phyloP scores from a whole-genome alignment of 2,888 invertebrate species.

The Fragum fragum region DNA sequence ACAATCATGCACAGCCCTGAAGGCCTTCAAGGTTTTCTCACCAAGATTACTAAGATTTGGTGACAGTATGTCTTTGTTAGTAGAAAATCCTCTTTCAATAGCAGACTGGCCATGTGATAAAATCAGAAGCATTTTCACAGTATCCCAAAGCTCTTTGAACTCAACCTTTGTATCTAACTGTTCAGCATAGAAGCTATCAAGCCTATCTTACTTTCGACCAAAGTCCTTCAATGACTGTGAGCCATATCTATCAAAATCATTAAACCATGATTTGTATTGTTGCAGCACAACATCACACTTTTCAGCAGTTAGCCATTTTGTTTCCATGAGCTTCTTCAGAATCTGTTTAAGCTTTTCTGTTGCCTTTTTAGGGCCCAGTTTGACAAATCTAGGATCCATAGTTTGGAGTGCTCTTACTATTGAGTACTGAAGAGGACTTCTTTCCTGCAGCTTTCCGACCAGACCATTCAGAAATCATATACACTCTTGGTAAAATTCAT shows the following conservation, averaged over 20 bases:
- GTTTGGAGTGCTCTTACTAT: conserved; percentile 16
- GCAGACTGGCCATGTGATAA: conserved; percentile 33
- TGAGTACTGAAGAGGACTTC: conserved; percentile 24
- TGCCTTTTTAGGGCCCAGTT: not conserved
- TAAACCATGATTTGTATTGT: conserved; percentile 18
- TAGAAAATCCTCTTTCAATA: conserved; percentile 29
- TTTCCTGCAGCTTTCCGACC: conserved; percentile 13
- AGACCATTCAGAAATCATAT: conserved; percentile 18
- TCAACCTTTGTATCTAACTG: not conserved
- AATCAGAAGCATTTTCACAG: conserved; percentile 23
- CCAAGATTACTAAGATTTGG: conserved; percentile 9
- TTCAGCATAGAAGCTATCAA: not conserved
- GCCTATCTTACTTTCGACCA: not conserved
- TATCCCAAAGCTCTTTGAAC: conserved; percentile 15
- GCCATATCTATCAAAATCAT: not conserved
- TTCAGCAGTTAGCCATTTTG: not conserved
- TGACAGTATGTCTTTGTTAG: conserved; percentile 26
- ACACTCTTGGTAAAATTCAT: conserved; percentile 26
- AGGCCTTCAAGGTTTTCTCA: not conserved
- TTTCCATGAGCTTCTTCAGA: not conserved
- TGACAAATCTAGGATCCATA: conserved; percentile 1
- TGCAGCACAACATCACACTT: conserved; percentile 12
- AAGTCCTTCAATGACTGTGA: not conserved
- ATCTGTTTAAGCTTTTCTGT: conserved; percentile 8
- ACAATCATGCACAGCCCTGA: conserved; percentile 28